Base-by-base conservation (phyloP, 2,888 invertebrate genomes). In the Oligia fasciuncula region DNA sequence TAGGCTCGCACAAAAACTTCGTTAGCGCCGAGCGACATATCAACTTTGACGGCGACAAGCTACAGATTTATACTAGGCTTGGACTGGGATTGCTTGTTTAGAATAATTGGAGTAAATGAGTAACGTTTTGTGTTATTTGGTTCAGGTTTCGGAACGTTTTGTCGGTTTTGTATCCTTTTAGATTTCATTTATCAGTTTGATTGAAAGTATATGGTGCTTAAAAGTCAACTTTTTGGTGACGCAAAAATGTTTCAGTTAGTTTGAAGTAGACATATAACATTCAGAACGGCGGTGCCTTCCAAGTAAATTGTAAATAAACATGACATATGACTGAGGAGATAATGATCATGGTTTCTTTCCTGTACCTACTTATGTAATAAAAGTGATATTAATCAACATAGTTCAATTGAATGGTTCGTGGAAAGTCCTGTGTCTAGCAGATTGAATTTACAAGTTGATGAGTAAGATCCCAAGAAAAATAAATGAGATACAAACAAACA, bases 1-100 rank as follows among this genome's bases (percentile, higher is more conserved):
- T 88, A 69, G 82, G 80, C 60, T 54, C n/a, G 43, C 69, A 83
- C 89, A 88, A 88, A 88, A 88, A 88, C 83, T 87, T 88, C 83
- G 81, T 85, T 87, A 87, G 79, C 66, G 70, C 78, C 69, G 60
- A 73, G 60, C 75, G 81, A 76, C 82, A 81, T 81, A 79, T 86
- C 84, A 75, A 78, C 74, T 63, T 77, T 49, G 85, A 85, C 81
- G 54, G 71, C 67, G 69, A 77, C 85, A 84, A 73, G 73, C 46
- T 76, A 19, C 29, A n/a, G 43, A 83, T 80, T 73, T 84, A 77
- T 70, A 80, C 66, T 23, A 70, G 67, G 43, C 54, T 70, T 68
- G 19, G 40, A 62, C 73, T 46, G 73, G 43, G 62, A 54, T 75
- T 76, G 73, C 70, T 84, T 87, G 76, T 87, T 85, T 13, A 43